Conservation (phyloP, 1,140 invertebrate genomes). For the Bombus haemorrhoidalis region DNA sequence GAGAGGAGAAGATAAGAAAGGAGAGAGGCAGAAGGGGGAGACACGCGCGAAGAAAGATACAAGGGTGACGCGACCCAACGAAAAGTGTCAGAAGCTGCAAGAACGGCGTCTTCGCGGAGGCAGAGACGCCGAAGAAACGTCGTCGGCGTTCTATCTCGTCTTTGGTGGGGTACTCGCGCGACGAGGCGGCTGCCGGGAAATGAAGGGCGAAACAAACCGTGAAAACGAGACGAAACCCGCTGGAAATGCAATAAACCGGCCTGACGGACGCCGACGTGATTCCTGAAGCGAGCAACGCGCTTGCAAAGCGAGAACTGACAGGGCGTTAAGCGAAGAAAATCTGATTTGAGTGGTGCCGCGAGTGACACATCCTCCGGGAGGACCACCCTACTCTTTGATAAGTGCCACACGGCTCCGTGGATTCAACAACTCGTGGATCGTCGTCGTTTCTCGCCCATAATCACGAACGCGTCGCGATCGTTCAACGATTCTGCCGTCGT, state of each 20-base stretch:
- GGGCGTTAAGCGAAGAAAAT: constrained; percentile 68
- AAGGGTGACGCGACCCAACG: constrained; percentile 48
- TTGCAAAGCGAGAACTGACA: constrained; percentile 66
- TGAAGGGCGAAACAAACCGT: constrained; percentile 77
- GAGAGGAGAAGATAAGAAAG: constrained; percentile 51
- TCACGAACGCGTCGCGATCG: not conserved
- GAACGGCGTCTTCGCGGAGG: constrained; percentile 30
- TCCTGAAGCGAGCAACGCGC: constrained; percentile 67
- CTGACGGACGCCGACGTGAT: constrained; percentile 70
- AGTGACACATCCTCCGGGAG: constrained; percentile 51
- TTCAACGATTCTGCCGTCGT: not conserved
- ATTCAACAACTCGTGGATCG: not conserved
- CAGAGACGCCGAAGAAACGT: constrained; percentile 50
- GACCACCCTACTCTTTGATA: constrained; percentile 47
- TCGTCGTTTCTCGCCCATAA: not conserved
- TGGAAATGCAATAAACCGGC: constrained; percentile 77
- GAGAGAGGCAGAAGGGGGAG: not conserved
- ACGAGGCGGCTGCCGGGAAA: constrained; percentile 52
- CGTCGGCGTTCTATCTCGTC: constrained; percentile 48
- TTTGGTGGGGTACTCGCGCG: constrained; percentile 22
- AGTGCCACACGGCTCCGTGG: constrained; percentile 8
- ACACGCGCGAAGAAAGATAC: constrained; percentile 26
- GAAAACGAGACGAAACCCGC: constrained; percentile 76
- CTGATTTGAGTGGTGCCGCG: constrained; percentile 59
- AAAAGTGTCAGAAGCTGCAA: constrained; percentile 68